Evolutionary conservation across 2,888 invertebrate species (phyloP), one percentile per base, ranked within the genome.

Genomic region (Hemicrepidius hirtus): DNA sequence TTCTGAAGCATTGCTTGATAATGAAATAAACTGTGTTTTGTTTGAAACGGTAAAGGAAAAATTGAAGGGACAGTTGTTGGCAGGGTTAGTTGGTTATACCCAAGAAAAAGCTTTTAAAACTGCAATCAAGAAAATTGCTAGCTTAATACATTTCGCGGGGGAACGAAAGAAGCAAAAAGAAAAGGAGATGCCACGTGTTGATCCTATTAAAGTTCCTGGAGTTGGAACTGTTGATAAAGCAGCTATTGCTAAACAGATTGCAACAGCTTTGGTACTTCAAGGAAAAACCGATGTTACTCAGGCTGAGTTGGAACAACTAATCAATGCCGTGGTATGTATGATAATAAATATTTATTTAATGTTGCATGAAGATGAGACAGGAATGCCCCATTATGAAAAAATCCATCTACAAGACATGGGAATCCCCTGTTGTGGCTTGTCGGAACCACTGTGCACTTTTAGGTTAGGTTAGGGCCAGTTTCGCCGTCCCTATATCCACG

Each of bases 21-120:
- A 92, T 74, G 94, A 95, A 63, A 88, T 91, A 44, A 92, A 93
- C 65, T 91, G 92, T 78, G 94, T 94, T 0, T 87, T 95, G 76
- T 91, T 96, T 75, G 95, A 96, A 87, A 95, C 95, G 0, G 92
- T 93, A 0, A 95, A 95, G 80, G 96, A 96, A 85, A 96, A 96
- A 85, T 87, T 96, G 55, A 94, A 94, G 84, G 94, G 94, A 55
- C 92, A 93, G 64, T 85, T 92, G 71, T 91, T 93, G 81, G 93
- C 94, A 28, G 80, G 77, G 20, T 76, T 87, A 41, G 89, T 91
- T 7, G 89, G 88, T 69, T 86, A 87, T 62, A 83, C 87, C 75
- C 93, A 94, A 75, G 91, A 93, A 70, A 88, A 90, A 73, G 92
- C 95, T 44, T 92, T 93, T 68, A 92, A 94, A 80, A 89, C 90